These are phyloP conservation scores for Emydocephalus ijimae DNA, from an alignment of 2,113 vertebrate genomes.

Conservation along the genomic window DNA sequence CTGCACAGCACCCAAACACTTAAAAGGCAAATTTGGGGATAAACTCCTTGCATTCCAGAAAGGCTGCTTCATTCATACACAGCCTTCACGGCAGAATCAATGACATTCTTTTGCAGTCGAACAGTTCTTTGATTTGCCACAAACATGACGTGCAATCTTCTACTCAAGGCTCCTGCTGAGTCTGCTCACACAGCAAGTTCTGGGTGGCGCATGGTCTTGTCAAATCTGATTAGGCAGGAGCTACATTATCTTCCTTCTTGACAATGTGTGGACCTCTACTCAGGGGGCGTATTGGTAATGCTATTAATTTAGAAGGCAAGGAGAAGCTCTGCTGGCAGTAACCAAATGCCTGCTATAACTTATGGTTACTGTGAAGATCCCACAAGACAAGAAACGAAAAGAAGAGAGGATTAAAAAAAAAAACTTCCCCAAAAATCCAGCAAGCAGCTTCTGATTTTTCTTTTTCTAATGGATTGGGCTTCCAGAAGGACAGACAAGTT, in stretches of 20 bases:
- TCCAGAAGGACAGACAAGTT: neutral
- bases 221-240: conserved; percentile 49
- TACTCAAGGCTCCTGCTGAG: conserved; percentile 18
- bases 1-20: neutral
- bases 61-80: neutral
- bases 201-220: conserved; percentile 36
- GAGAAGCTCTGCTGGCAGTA: conserved; percentile 21
- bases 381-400: neutral
- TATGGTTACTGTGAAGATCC: neutral
- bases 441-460: neutral
- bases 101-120: conserved; percentile 40
- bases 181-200: conserved; percentile 28
- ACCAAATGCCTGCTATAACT: conserved; percentile 1
- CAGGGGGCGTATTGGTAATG: conserved; percentile 6
- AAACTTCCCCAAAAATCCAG: neutral
- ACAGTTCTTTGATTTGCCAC: conserved; percentile 43
- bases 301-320: conserved; percentile 47
- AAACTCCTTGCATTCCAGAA: neutral
- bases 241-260: neutral
- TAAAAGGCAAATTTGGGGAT: conserved; percentile 29
- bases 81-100: neutral
- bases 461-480: neutral
- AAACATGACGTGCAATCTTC: conserved; percentile 46
- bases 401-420: neutral
- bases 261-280: neutral